These are phyloP conservation scores for Amazona vittata DNA, from an alignment of 2,113 vertebrate species.

Conservation along the genomic window DNA sequence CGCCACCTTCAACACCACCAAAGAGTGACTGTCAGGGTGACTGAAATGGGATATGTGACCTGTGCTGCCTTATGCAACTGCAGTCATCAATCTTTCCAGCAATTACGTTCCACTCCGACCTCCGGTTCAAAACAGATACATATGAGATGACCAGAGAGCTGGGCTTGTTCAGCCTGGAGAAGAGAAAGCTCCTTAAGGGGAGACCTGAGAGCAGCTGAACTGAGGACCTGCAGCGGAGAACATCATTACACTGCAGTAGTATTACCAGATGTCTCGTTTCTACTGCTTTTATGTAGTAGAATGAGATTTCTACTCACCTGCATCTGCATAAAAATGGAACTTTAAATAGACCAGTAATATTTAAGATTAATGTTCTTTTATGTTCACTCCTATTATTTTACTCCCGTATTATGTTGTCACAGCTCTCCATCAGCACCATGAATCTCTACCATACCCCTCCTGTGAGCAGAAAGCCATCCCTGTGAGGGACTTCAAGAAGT, in stretches of 20 bases:
- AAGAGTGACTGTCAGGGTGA: accelerated
- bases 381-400: not conserved
- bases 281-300: not conserved
- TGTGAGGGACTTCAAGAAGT: not conserved
- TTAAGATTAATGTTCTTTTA: not conserved
- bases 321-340: not conserved
- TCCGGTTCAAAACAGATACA: not conserved
- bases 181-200: not conserved
- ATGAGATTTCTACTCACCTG: not conserved
- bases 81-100: not conserved
- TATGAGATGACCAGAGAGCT: not conserved
- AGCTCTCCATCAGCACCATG: not conserved
- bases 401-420: not conserved
- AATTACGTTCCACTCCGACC: not conserved
- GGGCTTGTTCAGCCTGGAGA: not conserved
- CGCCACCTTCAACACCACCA: accelerated
- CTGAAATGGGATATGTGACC: accelerated
- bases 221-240: not conserved
- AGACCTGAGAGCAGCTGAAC: not conserved
- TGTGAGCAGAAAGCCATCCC: accelerated
- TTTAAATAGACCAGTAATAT: not conserved
- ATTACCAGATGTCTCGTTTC: not conserved
- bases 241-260: not conserved
- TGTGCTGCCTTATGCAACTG: not conserved
- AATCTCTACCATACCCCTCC: not conserved